These are phyloP conservation scores for Chromis chromis DNA, from an alignment of 2,797 vertebrate species.

Conservation along the genomic window DNA sequence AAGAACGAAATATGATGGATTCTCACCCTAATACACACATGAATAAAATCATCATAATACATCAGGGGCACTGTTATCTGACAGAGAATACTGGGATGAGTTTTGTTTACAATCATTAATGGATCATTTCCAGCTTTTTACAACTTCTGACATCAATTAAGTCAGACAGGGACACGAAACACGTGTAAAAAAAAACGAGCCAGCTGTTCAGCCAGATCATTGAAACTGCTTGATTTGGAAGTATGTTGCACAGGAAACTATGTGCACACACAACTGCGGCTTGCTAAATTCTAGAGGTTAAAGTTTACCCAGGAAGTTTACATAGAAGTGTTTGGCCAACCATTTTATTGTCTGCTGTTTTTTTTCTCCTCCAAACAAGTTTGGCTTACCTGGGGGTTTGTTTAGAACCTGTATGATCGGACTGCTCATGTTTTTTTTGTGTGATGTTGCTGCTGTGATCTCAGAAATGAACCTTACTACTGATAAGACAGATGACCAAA, in stretches of 20 bases:
- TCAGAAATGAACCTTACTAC: neutral
- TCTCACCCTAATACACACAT: constrained; percentile 37
- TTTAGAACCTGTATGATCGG: constrained; percentile 8
- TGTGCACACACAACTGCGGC: neutral
- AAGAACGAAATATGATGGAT: constrained; percentile 61
- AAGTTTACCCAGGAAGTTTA: neutral
- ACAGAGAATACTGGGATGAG: constrained; percentile 25
- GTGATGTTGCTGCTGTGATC: neutral
- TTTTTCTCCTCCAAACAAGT: constrained; percentile 8
- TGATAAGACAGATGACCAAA: neutral
- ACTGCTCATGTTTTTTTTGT: neutral
- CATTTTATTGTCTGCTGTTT: neutral
- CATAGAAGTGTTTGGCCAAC: neutral
- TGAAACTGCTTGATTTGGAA: neutral
- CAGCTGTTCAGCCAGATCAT: neutral
- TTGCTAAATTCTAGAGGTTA: neutral
- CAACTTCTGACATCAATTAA: constrained; percentile 2
- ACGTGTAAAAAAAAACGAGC: neutral
- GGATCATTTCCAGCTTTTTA: constrained; percentile 28
- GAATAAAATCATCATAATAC: constrained; percentile 61
- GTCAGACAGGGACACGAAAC: neutral
- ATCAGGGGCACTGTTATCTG: constrained; percentile 25
- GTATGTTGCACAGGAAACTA: neutral
- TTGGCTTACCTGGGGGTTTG: neutral
- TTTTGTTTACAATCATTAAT: constrained; percentile 40